Evolutionary conservation across 2,888 invertebrate species (phyloP), one percentile per base, ranked within the genome.

Genomic region (Tribolium freemani): DNA sequence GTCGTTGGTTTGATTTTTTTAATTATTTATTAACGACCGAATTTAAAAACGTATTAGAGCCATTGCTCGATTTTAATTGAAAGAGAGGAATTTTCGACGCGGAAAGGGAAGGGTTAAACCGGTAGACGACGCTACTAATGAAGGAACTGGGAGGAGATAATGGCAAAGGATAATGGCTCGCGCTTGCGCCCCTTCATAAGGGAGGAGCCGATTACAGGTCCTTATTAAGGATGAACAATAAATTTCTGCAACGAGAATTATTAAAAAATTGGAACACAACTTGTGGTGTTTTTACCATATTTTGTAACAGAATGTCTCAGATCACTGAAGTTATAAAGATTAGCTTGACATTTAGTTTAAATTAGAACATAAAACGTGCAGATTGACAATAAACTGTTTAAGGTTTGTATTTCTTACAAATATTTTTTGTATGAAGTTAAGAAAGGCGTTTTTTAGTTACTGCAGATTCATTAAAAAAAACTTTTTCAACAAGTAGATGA

Each of bases 121-220:
- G 66, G 63, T 74, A 77, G 76, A 78, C 76, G 78, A 82, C 80
- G 82, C 80, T 81, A 76, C 84, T 85, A 85, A 84, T 84, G 84
- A 85, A 83, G 81, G 81, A 82, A 83, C 56, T 82, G 85, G 82
- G 84, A 84, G 84, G 84, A 85, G 84, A 84, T 84, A 85, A 84
- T 84, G 82, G 83, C 80, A 81, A 81, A 82, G 83, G 83, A 84
- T 85, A 85, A 85, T 85, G 84, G 84, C 82, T 82, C 84, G 84
- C 84, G 83, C 81, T 82, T 84, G 84, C 85, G 85, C 84, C 73
- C 75, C 67, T 66, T 46, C 72, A 77, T 75, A 26, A 26, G 82
- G 83, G 82, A 81, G 83, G 82, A 83, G 83, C 78, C 16, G 16
- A 16, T 16, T 16, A 16, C 16, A 16, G 16, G 16, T 16, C 16